These are phyloP conservation scores for Aphidoletes aphidimyza DNA, from an alignment of 2,888 invertebrate species.

Conservation along the genomic window DNA sequence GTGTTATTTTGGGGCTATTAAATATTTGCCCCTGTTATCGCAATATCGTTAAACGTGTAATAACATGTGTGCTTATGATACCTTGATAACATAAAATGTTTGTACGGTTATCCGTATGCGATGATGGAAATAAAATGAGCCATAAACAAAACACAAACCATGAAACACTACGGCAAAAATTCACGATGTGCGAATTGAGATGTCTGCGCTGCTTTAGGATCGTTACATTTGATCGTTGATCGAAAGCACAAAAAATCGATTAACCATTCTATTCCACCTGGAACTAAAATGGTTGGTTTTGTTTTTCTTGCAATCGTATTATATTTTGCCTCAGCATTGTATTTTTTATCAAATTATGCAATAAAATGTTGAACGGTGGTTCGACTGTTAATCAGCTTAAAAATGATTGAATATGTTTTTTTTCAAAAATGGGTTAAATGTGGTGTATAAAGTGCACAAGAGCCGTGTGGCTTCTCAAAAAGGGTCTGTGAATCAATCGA, in stretches of 20 bases:
- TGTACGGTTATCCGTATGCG: background rate
- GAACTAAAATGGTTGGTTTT: no score
- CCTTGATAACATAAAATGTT: background rate
- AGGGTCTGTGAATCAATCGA: no score
- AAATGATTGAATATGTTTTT: no score
- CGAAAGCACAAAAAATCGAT: background rate
- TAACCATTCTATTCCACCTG: background rate
- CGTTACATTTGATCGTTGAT: background rate
- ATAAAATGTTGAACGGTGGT: no score
- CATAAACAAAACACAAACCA: background rate
- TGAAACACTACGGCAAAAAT: background rate
- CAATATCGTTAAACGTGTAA: background rate
- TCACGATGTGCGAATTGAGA: constrained; percentile 7
- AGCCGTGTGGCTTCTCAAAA: no score
- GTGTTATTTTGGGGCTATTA: background rate
- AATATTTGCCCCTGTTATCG: no score
- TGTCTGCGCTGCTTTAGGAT: background rate
- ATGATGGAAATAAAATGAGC: background rate
- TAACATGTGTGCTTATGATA: constrained; percentile 28
- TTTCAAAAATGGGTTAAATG: no score
- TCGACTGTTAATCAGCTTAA: no score
- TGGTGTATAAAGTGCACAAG: no score
- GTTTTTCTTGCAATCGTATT: no score
- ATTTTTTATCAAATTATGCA: no score
- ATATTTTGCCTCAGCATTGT: no score